phyloP scores from a whole-genome alignment of 2,797 vertebrate genomes.

The Menidia menidia region DNA sequence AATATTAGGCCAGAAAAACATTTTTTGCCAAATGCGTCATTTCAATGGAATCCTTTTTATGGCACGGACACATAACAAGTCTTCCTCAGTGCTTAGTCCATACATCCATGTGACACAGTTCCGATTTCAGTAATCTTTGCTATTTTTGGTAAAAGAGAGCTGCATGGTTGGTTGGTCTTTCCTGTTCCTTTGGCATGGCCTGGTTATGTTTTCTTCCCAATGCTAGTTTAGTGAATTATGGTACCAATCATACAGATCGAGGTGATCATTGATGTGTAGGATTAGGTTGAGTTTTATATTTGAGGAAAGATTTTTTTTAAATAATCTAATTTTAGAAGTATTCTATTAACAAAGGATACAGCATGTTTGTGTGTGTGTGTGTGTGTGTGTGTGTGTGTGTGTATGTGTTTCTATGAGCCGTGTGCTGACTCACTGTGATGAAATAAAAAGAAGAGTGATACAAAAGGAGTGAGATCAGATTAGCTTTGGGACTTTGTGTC shows the following conservation, averaged over 20 bases:
- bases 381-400: not conserved
- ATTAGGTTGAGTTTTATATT: not conserved
- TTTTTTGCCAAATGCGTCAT: not conserved
- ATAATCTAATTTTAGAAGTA: not conserved
- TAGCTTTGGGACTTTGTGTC: conserved; percentile 29
- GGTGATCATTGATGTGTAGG: not conserved
- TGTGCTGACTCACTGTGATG: conserved; percentile 27
- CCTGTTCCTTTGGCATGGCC: too few relatives aligned
- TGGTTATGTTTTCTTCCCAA: conserved; percentile 8
- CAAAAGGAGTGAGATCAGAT: conserved; percentile 10
- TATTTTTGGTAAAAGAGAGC: conserved; percentile 9
- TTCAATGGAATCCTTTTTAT: not conserved
- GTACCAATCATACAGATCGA: not conserved
- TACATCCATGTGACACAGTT: not conserved
- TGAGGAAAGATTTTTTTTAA: not conserved
- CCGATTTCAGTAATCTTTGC: conserved; percentile 1
- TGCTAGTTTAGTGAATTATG: conserved; percentile 13
- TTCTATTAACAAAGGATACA: not conserved
- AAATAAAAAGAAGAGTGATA: conserved; percentile 10
- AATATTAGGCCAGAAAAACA: not conserved
- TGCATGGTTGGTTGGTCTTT: not conserved
- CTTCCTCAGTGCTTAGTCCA: not conserved
- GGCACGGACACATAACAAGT: not conserved
- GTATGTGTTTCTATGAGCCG: conserved; percentile 4
- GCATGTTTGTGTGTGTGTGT: not conserved